Percentiles rank a stretch among this genome's conserved stretches.
These are phyloP conservation scores for Stomatorhinus walkeri DNA, from an alignment of 2,797 vertebrate genomes.

Conservation along the genomic window DNA sequence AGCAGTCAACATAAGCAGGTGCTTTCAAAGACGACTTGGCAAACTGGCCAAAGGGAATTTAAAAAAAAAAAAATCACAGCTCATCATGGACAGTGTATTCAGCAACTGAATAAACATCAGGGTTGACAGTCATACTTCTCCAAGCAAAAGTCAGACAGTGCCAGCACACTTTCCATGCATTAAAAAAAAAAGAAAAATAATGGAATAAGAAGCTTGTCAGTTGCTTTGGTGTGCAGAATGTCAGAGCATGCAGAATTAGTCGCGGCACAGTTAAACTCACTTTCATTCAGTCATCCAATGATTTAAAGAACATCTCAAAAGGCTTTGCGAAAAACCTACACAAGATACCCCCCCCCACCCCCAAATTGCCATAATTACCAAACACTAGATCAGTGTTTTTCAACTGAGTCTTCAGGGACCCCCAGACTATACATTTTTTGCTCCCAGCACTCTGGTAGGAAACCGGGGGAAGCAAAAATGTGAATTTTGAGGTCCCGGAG, in stretches of 20 bases:
- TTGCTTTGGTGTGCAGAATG: background rate
- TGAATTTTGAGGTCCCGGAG: background rate
- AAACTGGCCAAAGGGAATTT: background rate
- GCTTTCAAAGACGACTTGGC: background rate
- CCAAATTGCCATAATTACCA: background rate
- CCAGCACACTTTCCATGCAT: background rate
- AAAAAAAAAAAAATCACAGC: background rate
- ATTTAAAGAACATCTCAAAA: background rate
- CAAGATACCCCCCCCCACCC: background rate
- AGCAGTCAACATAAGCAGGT: background rate
- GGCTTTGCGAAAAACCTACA: background rate
- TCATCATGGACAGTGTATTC: background rate
- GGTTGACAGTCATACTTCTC: background rate
- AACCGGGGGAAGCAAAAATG: background rate
- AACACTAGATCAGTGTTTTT: background rate
- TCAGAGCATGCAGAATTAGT: background rate
- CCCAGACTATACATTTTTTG: background rate
- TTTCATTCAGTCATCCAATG: background rate
- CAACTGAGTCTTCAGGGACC: background rate
- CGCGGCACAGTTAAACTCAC: background rate
- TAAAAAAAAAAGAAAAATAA: background rate
- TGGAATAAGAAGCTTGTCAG: background rate
- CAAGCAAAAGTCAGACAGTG: background rate
- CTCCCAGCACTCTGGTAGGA: background rate
- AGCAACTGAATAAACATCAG: background rate